Evolutionary conservation across 2,113 vertebrate genomes (phyloP), one percentile per base, ranked within the genome.

Genomic region (Mustela lutreola): DNA sequence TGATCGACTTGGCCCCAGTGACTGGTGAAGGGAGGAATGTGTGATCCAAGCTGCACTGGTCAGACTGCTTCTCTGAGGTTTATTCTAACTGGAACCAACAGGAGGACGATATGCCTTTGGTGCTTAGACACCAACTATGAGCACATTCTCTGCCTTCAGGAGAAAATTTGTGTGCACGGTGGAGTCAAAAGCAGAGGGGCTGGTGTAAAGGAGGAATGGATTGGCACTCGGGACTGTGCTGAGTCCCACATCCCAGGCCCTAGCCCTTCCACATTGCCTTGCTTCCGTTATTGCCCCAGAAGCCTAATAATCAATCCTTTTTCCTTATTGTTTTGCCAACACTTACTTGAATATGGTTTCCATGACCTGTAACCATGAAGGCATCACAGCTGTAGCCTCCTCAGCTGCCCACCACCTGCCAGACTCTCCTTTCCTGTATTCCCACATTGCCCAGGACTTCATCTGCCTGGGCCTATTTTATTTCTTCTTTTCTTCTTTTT

Each of bases 371-470:
- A 89, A 67, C 48, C 62, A 70, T 62, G 76, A 84, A 10, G 19
- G 28, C 4, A 22, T n/a, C 39, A 33, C 14, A 71, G 56, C 50
- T 33, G 5, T 45, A 82, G 28, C 45, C 83, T 62, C 84, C 58
- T 11, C 1, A 1, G 8, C 39, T 79, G 26, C n/a, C 71, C 6
- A 6, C 7, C 11, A 21, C 21, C 6, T 45, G 4, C 24, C 16
- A 7, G 60, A 1, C 7, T 2, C 2, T 36, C 45, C 18, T 78
- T 31, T 33, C 5, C 67, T 45, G 26, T 9, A 7, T 31, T 28
- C 28, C 24, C 16, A 67, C 15, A 6, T 31, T 22, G 15, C 9
- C n/a, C 28, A 19, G 21, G 85, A 48, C 12, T 36, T 80, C 7
- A 7, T 39, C 24, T 79, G 11, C 50, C n/a, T 91, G 0, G 0